Percentiles rank a stretch among this genome's conserved stretches.
These are phyloP conservation scores for Parelbella ahira DNA, from an alignment of 2,888 invertebrate genomes.

Conservation along the genomic window DNA sequence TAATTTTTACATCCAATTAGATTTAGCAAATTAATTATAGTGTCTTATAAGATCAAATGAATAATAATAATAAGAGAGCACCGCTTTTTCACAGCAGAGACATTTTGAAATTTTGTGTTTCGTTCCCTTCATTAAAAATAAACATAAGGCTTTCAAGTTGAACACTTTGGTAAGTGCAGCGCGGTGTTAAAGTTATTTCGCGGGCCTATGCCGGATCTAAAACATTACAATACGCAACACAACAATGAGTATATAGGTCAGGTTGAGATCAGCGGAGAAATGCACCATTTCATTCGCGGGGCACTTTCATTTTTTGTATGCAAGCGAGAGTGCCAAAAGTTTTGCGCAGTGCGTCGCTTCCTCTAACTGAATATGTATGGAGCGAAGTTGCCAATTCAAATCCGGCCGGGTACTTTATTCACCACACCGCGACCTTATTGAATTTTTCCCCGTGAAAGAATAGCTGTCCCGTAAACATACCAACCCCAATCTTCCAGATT, in stretches of 20 bases:
- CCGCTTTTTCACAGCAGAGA: no score
- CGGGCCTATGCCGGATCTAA: conserved; percentile 8
- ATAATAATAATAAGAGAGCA: no score
- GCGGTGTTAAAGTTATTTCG: not conserved
- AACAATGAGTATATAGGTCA: conserved; percentile 35
- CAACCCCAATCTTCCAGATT: conserved; percentile 10
- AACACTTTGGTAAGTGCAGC: no score
- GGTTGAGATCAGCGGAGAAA: conserved; percentile 43
- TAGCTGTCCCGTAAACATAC: conserved; percentile 13
- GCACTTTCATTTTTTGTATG: conserved; percentile 76
- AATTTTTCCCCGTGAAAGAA: conserved; percentile 36
- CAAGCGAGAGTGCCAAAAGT: conserved; percentile 78
- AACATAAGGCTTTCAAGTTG: no score
- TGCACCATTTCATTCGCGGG: conserved; percentile 53
- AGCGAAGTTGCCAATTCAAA: conserved; percentile 70
- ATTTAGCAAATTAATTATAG: no score
- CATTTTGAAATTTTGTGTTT: no score
- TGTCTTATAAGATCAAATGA: no score
- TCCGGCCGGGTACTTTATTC: conserved; percentile 55
- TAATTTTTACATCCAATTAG: no score
- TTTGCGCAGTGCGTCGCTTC: conserved; percentile 75
- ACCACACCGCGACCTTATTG: conserved; percentile 54
- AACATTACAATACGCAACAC: conserved; percentile 21
- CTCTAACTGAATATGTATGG: conserved; percentile 69
- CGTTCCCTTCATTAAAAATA: no score